Evolutionary conservation across 2,797 vertebrate species (phyloP), one percentile per base, ranked within the genome.

Genomic region (Oceanodroma leucorhoa): DNA sequence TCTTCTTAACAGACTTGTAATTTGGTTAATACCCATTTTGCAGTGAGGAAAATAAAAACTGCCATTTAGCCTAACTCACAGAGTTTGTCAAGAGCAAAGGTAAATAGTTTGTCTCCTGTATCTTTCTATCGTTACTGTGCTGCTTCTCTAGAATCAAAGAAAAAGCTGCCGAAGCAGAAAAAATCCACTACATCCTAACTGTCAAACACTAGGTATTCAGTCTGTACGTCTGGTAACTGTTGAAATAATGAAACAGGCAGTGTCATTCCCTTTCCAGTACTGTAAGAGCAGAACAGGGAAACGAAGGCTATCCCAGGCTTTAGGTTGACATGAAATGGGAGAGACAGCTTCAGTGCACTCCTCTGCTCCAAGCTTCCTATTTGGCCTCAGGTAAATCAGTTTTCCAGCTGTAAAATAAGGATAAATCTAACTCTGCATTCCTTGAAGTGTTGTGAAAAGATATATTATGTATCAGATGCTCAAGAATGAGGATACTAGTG

Each of bases 211-310:
- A 58, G 23, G 3, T 41, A 48, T 67, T 82, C 30, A n/a, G 7
- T 45, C 40, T 73, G 11, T 27, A 14, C 1, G 1, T 43, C 55
- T 87, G 29, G 51, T 53, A 87, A 46, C 11, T 29, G 34, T 10
- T 45, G 32, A 79, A 73, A 72, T n/a, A 27, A 70, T 36, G 29
- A 32, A 85, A 57, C 14, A 66, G 22, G 48, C 2, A 21, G 6
- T 48, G 29, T 21, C 0, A 0, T 71, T 45, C 46, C 73, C 71
- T 64, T 82, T 38, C 53, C 32, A n/a, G 24, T 34, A 19, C 6
- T 29, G 2, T 6, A 11, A 21, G 29, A 30, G 30, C 27, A 77
- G 38, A 67, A 46, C 3, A 55, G 36, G 22, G 27, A 79, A 70
- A n/a, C 0, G 1, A 53, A 83, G 23, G 8, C 12, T 67, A 41